phyloP scores from a whole-genome alignment of 2,888 invertebrate species.

The Drosophila helvetica region DNA sequence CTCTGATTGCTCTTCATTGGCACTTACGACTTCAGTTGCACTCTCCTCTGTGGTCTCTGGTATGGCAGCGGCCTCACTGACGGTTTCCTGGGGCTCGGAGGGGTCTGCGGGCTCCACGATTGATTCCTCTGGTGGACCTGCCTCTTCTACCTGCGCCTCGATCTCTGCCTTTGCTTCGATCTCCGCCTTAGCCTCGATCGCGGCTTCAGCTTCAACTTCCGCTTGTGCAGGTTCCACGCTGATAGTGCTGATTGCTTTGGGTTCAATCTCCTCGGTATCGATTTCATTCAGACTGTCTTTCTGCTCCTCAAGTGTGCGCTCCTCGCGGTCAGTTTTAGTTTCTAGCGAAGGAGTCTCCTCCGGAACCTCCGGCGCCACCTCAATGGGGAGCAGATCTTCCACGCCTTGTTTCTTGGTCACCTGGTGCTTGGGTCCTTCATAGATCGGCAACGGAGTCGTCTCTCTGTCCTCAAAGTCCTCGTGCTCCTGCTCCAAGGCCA shows the following conservation, averaged over 20 bases:
- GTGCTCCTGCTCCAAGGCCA: constrained; percentile 62
- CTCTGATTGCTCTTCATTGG: constrained; percentile 8
- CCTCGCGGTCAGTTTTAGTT: neutral
- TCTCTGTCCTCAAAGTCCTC: constrained; percentile 22
- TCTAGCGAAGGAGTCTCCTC: constrained; percentile 1
- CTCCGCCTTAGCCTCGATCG: constrained; percentile 21
- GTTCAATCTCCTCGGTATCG: constrained; percentile 45
- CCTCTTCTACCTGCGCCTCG: constrained; percentile 19
- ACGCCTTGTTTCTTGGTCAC: constrained; percentile 72
- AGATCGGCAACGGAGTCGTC: constrained; percentile 42
- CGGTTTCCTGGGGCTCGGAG: constrained; percentile 1
- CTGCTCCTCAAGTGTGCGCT: constrained; percentile 13
- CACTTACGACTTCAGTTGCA: constrained; percentile 3
- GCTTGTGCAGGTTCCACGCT: constrained; percentile 7
- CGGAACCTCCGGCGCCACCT: constrained; percentile 15
- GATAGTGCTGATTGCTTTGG: constrained; percentile 24
- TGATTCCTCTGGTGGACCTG: constrained; percentile 5
- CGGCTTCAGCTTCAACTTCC: neutral
- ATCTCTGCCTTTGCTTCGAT: constrained; percentile 23
- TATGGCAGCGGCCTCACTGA: neutral
- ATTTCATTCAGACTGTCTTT: constrained; percentile 24
- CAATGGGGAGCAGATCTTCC: constrained; percentile 54
- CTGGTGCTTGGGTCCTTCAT: constrained; percentile 62
- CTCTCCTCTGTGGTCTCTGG: constrained; percentile 31
- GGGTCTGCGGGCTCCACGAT: constrained; percentile 21